A percentile compares a stretch with the other conserved stretches of the same genome.
Evolutionary conservation across 2,888 invertebrate species (phyloP).

Genomic region (Congeria kusceri): DNA sequence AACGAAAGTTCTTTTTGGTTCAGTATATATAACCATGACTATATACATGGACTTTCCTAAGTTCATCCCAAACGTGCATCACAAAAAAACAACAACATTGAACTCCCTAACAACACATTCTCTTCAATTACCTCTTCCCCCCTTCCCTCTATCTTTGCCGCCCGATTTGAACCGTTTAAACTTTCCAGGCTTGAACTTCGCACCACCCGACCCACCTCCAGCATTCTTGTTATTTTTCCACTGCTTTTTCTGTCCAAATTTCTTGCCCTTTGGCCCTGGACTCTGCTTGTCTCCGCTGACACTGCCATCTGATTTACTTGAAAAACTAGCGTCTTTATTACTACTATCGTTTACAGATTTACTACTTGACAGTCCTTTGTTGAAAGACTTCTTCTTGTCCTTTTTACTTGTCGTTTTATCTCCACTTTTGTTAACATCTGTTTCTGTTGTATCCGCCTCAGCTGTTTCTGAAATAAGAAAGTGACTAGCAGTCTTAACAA

Average conservation of each 20-base stretch:
- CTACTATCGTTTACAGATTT: not conserved
- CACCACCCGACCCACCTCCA: constrained; percentile 13
- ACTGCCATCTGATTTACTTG: not conserved
- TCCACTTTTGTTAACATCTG: not conserved
- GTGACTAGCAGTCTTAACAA: no score
- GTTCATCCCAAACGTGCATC: no score
- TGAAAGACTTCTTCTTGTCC: constrained; percentile 1
- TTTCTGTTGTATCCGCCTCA: not conserved
- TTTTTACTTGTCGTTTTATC: not conserved
- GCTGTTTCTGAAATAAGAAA: not conserved
- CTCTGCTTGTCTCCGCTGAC: not conserved
- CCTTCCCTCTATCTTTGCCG: constrained; percentile 2
- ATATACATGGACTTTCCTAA: no score
- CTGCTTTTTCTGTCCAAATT: constrained; percentile 15
- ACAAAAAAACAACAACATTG: no score
- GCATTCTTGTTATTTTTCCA: constrained; percentile 8
- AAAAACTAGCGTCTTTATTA: not conserved
- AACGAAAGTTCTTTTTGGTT: no score
- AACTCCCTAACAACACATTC: no score
- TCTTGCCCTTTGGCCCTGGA: constrained; percentile 14
- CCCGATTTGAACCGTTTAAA: constrained; percentile 56
- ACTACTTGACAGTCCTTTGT: not conserved
- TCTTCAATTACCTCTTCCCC: constrained; percentile 2
- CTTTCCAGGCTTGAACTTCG: constrained; percentile 44
- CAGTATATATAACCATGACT: no score